phyloP scores from a whole-genome alignment of 2,888 invertebrate genomes.

The Himalopsyche anomala region DNA sequence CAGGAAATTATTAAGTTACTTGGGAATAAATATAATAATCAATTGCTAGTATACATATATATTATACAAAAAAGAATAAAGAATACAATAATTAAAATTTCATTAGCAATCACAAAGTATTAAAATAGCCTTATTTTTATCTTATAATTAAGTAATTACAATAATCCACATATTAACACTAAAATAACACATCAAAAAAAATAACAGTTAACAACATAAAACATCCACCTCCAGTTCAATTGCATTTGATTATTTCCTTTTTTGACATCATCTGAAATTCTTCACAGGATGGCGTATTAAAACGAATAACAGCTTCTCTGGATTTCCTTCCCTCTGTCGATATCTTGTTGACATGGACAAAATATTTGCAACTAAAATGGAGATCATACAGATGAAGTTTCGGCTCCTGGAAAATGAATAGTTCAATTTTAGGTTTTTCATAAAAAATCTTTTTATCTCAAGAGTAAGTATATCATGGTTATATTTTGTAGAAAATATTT shows the following conservation, averaged over 20 bases:
- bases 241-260: slow-evolving; percentile 63
- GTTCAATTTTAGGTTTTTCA: too few species aligned
- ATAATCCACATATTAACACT: slow-evolving; percentile 61
- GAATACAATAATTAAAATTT: slow-evolving; percentile 48
- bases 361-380: slow-evolving; percentile 77
- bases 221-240: slow-evolving; percentile 47
- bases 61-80: slow-evolving; percentile 58
- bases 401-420: slow-evolving; percentile 71
- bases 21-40: too few species aligned
- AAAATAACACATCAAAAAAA: slow-evolving; percentile 64
- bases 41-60: slow-evolving; percentile 50
- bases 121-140: slow-evolving; percentile 47
- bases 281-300: slow-evolving; percentile 76
- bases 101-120: slow-evolving; percentile 58
- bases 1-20: too few species aligned
- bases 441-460: too few species aligned
- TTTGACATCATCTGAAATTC: slow-evolving; percentile 65
- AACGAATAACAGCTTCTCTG: slow-evolving; percentile 74
- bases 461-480: too few species aligned
- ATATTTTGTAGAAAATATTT: too few species aligned
- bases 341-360: slow-evolving; percentile 75
- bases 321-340: slow-evolving; percentile 67
- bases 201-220: slow-evolving; percentile 64
- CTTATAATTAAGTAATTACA: slow-evolving; percentile 60
- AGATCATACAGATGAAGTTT: slow-evolving; percentile 78